phyloP scores from a whole-genome alignment of 1,140 invertebrate genomes.

The Armadillidium nasatum region DNA sequence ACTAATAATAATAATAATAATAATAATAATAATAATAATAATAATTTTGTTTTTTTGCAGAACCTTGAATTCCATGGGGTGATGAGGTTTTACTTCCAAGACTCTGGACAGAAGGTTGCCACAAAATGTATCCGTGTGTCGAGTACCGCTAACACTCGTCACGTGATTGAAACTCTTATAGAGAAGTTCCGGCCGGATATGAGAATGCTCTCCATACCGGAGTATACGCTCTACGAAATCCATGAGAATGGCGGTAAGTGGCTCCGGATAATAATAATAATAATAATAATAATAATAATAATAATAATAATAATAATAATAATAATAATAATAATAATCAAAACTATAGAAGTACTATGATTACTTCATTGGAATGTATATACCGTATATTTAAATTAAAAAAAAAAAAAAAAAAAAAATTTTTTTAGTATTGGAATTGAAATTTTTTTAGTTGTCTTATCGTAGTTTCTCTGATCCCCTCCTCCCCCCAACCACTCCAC shows the following conservation, averaged over 20 bases:
- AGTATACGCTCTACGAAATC: slow-evolving; percentile 95
- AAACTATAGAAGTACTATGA: no score
- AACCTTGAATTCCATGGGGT: slow-evolving; percentile 98
- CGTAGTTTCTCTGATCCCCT: no score
- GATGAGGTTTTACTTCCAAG: slow-evolving; percentile 98
- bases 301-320: slow-evolving; percentile 16
- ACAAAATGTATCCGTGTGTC: slow-evolving; percentile 98
- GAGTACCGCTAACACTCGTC: slow-evolving; percentile 86
- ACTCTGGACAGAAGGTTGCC: slow-evolving; percentile 92
- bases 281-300: background rate
- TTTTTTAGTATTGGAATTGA: no score
- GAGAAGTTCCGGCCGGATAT: slow-evolving; percentile 99
- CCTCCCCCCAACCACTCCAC: no score
- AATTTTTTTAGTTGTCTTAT: no score
- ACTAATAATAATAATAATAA: no score
- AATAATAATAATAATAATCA: no score
- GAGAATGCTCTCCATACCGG: slow-evolving; percentile 92
- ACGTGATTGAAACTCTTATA: slow-evolving; percentile 93
- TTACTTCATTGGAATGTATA: no score
- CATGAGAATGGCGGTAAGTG: slow-evolving; percentile 81
- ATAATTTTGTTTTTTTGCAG: slow-evolving; percentile 56
- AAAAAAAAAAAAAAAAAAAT: no score
- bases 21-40: no score
- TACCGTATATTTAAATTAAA: no score
- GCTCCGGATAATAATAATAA: background rate